Evolutionary conservation across 1,140 invertebrate genomes (phyloP), one percentile per base, ranked within the genome.

Genomic region (Drosophila repletoides): DNA sequence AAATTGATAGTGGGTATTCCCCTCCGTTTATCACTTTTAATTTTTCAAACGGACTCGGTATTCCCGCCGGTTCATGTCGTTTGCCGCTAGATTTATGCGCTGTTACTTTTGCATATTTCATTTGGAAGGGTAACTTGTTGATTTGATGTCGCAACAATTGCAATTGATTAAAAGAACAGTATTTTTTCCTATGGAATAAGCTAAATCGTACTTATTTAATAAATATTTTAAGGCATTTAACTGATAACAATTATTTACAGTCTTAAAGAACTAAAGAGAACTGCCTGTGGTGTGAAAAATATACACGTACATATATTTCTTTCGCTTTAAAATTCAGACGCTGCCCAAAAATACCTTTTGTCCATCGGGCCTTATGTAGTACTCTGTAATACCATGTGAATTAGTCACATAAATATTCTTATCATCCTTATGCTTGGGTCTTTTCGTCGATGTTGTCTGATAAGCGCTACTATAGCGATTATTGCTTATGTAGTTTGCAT

Each of bases 361-460:
- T 1, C 89, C 89, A 60, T 88, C 70, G 5, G 88, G 84, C 4
- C 73, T 74, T 12, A 90, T 77, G 6, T 87, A 90, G 46, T 90
- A 89, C 48, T 89, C 89, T 0, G 87, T 88, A 2, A 87, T 51
- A 0, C 89, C 89, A 24, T 89, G 68, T 5, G 79, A 69, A 67
- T 90, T 90, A 19, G 76, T 90, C 3, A 90, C 76, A 55, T 90
- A 90, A 3, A 90, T 86, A 52, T 90, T 90, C 17, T 81, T 77
- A 48, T 88, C 70, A 28, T 81, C 72, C 22, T 88, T 76, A 4
- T 76, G 69, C 3, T 68, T 65, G 1, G 66, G 71, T 4, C 66
- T 45, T 0, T 60, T 36, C 5, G 66, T 74, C 9, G 65, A 51
- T 6, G 31, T 53, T 9, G 51, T 28, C 31, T 79, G 80, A 40